A percentile compares a stretch with the other conserved stretches of the same genome.
phyloP scores from a whole-genome alignment of 2,797 vertebrate species.

The Halcyon leucocephala region DNA sequence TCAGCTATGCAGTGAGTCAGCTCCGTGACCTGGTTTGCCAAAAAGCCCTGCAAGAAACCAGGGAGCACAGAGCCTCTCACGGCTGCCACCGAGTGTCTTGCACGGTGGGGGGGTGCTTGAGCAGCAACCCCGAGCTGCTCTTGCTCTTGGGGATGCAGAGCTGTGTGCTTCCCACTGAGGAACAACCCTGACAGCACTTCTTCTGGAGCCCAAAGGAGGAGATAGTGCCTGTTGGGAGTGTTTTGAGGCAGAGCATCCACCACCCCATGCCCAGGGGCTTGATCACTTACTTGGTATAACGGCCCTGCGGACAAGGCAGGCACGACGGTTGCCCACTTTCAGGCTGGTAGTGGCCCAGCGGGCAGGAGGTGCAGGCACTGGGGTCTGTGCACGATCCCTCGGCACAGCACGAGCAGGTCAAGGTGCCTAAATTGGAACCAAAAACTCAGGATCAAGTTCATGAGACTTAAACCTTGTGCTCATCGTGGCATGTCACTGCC shows the following conservation, averaged over 20 bases:
- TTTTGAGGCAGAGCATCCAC: not conserved
- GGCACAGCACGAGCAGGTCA: constrained; percentile 83
- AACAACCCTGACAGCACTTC: not conserved
- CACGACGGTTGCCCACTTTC: constrained; percentile 80
- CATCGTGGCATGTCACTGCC: not conserved
- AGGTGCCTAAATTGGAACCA: constrained; percentile 70
- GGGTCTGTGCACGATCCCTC: constrained; percentile 79
- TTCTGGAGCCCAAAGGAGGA: not conserved
- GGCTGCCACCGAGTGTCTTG: accelerated
- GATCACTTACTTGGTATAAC: constrained; percentile 82
- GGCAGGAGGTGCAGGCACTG: constrained; percentile 81
- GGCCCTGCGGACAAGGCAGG: constrained; percentile 83
- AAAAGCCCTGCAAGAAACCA: not conserved
- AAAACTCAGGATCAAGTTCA: not conserved
- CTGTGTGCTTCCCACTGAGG: not conserved
- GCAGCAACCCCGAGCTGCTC: not conserved
- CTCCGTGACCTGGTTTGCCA: not conserved
- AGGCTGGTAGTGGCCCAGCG: constrained; percentile 83
- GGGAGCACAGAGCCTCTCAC: accelerated
- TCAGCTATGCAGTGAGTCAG: not conserved
- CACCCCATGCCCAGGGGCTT: not conserved
- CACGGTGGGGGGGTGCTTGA: not conserved
- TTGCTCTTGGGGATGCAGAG: not conserved
- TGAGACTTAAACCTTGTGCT: not conserved
- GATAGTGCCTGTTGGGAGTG: accelerated